Evolutionary conservation across 1,140 invertebrate species (phyloP).

Genomic region (Colletes latitarsis): DNA sequence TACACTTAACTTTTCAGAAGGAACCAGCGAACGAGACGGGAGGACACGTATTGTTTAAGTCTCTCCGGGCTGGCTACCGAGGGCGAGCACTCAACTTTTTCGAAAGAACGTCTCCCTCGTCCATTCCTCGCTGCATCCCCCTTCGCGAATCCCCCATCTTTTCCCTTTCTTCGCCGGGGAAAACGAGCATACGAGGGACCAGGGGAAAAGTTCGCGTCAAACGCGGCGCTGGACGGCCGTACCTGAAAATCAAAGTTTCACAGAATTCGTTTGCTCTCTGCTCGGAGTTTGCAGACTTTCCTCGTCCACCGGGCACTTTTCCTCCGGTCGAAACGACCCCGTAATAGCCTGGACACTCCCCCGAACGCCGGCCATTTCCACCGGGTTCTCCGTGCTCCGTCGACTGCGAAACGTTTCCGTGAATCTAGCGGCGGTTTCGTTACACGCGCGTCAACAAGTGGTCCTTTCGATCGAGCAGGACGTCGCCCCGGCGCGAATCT

Average conservation of each 20-base stretch:
- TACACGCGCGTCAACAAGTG: conserved; percentile 23
- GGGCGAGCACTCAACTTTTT: conserved; percentile 61
- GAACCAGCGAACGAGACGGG: background rate
- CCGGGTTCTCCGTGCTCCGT: background rate
- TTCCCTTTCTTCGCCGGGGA: conserved; percentile 13
- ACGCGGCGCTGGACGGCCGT: conserved; percentile 42
- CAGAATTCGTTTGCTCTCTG: conserved; percentile 64
- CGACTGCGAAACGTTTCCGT: background rate
- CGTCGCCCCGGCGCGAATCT: background rate
- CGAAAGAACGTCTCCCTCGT: conserved; percentile 47
- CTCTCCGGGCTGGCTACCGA: conserved; percentile 46
- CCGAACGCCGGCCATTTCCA: background rate
- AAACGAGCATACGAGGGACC: conserved; percentile 36
- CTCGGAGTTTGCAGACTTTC: conserved; percentile 55
- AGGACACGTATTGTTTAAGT: conserved; percentile 59
- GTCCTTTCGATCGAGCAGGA: background rate
- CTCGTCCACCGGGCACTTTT: conserved; percentile 36
- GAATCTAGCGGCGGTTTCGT: background rate
- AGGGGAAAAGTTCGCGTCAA: conserved; percentile 59
- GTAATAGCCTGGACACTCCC: conserved; percentile 31
- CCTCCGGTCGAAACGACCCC: conserved; percentile 10
- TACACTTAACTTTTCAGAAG: background rate
- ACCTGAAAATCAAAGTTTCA: conserved; percentile 70
- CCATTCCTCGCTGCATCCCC: conserved; percentile 9
- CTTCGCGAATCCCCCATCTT: background rate